Base-by-base conservation (phyloP, 2,113 vertebrate genomes). In the Microtus richardsoni region DNA sequence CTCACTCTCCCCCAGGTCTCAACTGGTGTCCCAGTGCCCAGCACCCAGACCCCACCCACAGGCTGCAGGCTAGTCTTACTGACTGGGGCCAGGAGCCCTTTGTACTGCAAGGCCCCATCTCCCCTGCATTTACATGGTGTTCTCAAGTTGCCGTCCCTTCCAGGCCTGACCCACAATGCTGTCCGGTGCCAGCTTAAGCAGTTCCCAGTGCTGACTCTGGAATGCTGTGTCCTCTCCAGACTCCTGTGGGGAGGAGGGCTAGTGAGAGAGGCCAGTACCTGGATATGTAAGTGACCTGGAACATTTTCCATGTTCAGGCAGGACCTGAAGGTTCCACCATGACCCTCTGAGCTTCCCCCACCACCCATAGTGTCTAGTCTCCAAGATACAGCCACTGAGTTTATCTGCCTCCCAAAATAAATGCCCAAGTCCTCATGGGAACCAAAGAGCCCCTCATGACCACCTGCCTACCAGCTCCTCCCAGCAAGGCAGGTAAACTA, bases 101-200 rank as follows among this genome's bases (percentile, higher is more conserved):
- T n/a, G 36, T 24, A 0, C 70, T 0, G 13, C 30, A 3, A 44
- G 28, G 47, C 10, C 92, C 70, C 44, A 64, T 78, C 93, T 79
- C 75, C 79, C 92, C 88, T 94, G 96, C 87, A 91, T 87, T 96
- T 94, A 96, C 91, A 85, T 68, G 47, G 36, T 79, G 89, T 60
- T 95, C 96, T 97, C 87, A 95, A 70, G 2, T 91, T 68, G 0
- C 14, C 4, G 6, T 83, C 68, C 89, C 14, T 58, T 94, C 82
- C 84, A 75, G 62, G 68, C 88, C 88, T 36, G 88, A 52, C 80
- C 7, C 44, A 78, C 80, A 84, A 91, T 80, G 49, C 49, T 21
- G 2, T 64, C 95, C 77, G 58, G 91, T 84, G 94, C 91, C 49
- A 26, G 74, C 91, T 41, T 73, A 47, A 94, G 93, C 77, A 36